Conservation (phyloP, 2,797 vertebrate species). For the Chloroceryle inda region DNA sequence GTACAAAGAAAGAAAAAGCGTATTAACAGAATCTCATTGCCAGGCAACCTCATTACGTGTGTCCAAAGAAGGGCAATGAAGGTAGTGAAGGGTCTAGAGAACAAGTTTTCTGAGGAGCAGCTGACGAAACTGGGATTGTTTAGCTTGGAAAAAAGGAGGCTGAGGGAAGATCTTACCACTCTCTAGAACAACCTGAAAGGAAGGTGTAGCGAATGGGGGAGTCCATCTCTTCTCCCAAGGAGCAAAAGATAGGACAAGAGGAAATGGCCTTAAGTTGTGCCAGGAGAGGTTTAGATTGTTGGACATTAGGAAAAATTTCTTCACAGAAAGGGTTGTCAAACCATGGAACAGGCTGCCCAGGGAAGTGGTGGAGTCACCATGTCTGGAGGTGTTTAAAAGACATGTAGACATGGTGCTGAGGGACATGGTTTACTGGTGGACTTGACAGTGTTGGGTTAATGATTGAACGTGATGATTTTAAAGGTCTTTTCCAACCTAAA, state of each 20-base stretch:
- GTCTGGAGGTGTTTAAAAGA: background rate
- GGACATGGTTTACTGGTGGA: background rate
- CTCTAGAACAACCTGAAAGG: background rate
- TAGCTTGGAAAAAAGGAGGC: background rate
- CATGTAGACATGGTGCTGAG: background rate
- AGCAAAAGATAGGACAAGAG: background rate
- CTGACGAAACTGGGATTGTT: background rate
- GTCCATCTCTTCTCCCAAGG: rapidly evolving
- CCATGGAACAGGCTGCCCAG: background rate
- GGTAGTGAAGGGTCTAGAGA: background rate
- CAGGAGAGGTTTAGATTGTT: background rate
- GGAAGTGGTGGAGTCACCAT: background rate
- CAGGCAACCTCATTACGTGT: background rate
- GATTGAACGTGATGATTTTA: background rate
- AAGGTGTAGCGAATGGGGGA: rapidly evolving
- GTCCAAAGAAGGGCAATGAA: background rate
- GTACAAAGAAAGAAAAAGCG: background rate
- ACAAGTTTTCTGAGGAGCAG: background rate
- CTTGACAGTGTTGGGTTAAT: background rate
- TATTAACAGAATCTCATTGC: background rate
- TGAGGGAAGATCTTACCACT: background rate
- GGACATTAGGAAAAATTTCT: background rate
- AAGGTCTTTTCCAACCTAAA: background rate
- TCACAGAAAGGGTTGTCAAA: background rate
- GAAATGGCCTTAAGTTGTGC: background rate